Conservation (phyloP, 64 coral and sea anemone genomes). For the Exaiptasia diaphana region DNA sequence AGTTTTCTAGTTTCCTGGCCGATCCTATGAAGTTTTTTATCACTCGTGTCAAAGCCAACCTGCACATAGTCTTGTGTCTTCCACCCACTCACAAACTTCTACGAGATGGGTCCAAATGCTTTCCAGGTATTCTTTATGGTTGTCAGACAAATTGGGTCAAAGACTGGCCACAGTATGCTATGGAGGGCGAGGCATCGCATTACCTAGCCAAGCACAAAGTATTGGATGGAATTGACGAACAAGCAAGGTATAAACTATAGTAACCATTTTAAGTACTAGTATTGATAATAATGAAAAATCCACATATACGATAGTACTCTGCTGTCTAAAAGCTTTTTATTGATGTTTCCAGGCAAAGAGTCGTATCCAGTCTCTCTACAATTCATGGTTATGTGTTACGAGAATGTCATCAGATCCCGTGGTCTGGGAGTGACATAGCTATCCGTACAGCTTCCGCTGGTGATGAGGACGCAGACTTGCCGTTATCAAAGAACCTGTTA, state of each 20-base stretch:
- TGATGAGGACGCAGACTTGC: slow-evolving; percentile 10
- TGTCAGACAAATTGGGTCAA: slow-evolving; percentile 92
- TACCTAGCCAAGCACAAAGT: slow-evolving; percentile 73
- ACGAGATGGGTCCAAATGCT: slow-evolving; percentile 65
- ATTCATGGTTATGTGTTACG: slow-evolving; percentile 87
- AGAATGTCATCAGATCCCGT: slow-evolving; percentile 93
- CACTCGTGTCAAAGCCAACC: slow-evolving; percentile 91
- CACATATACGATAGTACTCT: no score
- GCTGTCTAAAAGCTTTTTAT: neutral
- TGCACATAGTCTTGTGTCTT: slow-evolving; percentile 90
- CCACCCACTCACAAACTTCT: slow-evolving; percentile 84
- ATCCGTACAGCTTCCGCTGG: slow-evolving; percentile 9
- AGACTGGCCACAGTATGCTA: slow-evolving; percentile 84
- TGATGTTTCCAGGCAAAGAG: slow-evolving; percentile 54
- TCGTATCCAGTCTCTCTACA: slow-evolving; percentile 71
- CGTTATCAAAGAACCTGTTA: slow-evolving; percentile 56
- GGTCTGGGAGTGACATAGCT: slow-evolving; percentile 54
- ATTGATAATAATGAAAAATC: no score
- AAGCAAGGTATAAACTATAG: neutral
- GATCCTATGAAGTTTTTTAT: slow-evolving; percentile 99
- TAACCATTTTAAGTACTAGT: neutral
- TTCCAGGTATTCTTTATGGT: slow-evolving; percentile 83
- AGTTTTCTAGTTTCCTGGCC: slow-evolving; percentile 96
- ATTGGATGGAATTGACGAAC: slow-evolving; percentile 42
- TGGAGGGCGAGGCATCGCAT: slow-evolving; percentile 77